phyloP scores from a whole-genome alignment of 2,113 vertebrate genomes.

The Vulpes vulpes region DNA sequence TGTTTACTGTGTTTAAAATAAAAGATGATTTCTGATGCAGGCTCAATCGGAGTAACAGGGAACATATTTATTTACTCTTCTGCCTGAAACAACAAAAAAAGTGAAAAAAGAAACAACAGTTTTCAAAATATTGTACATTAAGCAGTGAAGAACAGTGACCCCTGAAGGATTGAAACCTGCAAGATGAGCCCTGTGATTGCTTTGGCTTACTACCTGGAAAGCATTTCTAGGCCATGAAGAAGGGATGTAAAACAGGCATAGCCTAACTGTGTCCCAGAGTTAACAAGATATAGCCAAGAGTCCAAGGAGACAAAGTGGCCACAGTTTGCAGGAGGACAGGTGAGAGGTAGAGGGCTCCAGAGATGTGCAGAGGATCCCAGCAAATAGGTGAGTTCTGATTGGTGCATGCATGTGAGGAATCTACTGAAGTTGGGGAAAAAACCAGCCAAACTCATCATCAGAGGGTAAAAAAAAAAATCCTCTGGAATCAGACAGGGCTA shows the following conservation, averaged over 20 bases:
- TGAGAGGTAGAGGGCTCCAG: not conserved
- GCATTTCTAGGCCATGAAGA: not conserved
- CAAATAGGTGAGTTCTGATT: not conserved
- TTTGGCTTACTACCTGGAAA: not conserved
- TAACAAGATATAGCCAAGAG: not conserved
- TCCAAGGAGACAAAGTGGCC: not conserved
- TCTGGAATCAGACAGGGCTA: not conserved
- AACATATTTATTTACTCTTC: not conserved
- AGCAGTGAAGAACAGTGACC: not conserved
- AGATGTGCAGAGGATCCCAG: not conserved
- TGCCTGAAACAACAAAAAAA: not conserved
- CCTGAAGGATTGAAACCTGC: not conserved
- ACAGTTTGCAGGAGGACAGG: not conserved
- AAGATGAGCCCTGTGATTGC: not conserved
- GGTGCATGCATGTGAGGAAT: not conserved
- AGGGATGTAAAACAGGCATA: not conserved
- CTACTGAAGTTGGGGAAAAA: not conserved
- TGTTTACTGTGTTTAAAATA: conserved; percentile 14
- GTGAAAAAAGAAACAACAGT: not conserved
- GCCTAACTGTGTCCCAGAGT: not conserved
- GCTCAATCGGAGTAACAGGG: not conserved
- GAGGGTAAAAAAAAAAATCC: not conserved
- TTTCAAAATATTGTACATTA: not conserved
- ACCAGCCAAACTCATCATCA: not conserved
- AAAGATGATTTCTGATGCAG: not conserved